Conservation (phyloP, 2,888 invertebrate species). For the Agapostemon virescens region DNA sequence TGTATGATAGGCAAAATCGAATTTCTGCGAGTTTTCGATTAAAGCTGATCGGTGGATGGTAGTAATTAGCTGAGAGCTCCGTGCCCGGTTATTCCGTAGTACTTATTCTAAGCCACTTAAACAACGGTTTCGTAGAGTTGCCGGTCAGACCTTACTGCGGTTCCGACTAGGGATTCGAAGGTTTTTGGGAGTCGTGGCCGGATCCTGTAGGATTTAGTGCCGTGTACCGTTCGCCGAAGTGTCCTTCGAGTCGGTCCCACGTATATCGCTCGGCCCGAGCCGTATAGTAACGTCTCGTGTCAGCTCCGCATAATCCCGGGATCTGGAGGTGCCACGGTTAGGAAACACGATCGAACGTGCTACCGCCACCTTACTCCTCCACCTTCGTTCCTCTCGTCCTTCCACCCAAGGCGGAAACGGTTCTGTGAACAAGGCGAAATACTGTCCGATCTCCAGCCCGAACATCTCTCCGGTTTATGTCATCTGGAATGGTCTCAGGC, state of each 20-base stretch:
- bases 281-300: constrained; percentile 73
- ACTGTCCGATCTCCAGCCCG: constrained; percentile 55
- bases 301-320: constrained; percentile 75
- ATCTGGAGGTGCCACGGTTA: constrained; percentile 74
- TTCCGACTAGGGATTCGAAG: constrained; percentile 58
- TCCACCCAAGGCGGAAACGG: constrained; percentile 55
- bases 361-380: constrained; percentile 43
- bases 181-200: constrained; percentile 63
- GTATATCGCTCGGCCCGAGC: constrained; percentile 51
- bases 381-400: constrained; percentile 33
- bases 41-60: constrained; percentile 20
- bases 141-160: constrained; percentile 46
- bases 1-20: not conserved
- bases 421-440: constrained; percentile 59
- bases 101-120: constrained; percentile 72
- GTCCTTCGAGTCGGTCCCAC: constrained; percentile 62
- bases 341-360: constrained; percentile 75
- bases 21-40: not conserved
- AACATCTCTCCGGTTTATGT: constrained; percentile 52
- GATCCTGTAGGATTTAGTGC: constrained; percentile 72
- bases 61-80: constrained; percentile 60
- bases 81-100: constrained; percentile 49
- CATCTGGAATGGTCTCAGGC: constrained; percentile 54
- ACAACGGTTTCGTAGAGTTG: constrained; percentile 61
- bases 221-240: constrained; percentile 68